Evolutionary conservation across 2,888 invertebrate species (phyloP).

Genomic region (Embidobia sp.): DNA sequence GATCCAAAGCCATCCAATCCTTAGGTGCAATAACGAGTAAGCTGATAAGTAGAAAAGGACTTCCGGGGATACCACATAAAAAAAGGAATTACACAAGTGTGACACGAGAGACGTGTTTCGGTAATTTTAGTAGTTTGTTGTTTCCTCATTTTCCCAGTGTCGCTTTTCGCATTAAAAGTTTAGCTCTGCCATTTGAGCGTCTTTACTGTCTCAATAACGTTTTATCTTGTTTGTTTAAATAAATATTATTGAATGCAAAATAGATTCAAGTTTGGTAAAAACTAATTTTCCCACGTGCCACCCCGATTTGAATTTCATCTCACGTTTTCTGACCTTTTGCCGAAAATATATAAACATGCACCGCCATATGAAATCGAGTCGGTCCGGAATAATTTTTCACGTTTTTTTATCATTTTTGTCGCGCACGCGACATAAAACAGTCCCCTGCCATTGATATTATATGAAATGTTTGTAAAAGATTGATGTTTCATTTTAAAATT

Average conservation of each 20-base stretch:
- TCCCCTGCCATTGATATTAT: no score
- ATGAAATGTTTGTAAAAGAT: no score
- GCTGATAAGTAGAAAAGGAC: slow-evolving; percentile 53
- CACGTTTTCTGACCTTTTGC: slow-evolving; percentile 17
- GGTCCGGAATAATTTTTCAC: slow-evolving; percentile 6
- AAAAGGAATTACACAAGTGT: slow-evolving; percentile 41
- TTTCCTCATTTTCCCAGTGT: neutral
- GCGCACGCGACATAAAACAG: neutral
- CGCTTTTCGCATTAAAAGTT: slow-evolving; percentile 19
- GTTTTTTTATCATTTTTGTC: slow-evolving; percentile 19
- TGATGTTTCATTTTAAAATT: no score
- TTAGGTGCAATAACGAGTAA: slow-evolving; percentile 36
- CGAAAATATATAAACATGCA: neutral
- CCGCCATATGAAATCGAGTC: neutral
- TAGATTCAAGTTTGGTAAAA: neutral
- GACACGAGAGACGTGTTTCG: slow-evolving; percentile 43
- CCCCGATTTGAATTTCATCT: slow-evolving; percentile 18
- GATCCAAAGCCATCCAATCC: slow-evolving; percentile 17
- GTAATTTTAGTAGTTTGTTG: slow-evolving; percentile 31
- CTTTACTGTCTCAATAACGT: neutral
- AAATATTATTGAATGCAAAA: no score
- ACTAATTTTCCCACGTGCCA: no score
- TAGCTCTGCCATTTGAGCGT: neutral
- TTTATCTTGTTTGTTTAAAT: neutral
- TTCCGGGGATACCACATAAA: slow-evolving; percentile 34